A percentile compares a stretch with the other conserved stretches of the same genome.
These are phyloP conservation scores for Seladonia tumulorum DNA, from an alignment of 2,888 invertebrate species.

Conservation along the genomic window DNA sequence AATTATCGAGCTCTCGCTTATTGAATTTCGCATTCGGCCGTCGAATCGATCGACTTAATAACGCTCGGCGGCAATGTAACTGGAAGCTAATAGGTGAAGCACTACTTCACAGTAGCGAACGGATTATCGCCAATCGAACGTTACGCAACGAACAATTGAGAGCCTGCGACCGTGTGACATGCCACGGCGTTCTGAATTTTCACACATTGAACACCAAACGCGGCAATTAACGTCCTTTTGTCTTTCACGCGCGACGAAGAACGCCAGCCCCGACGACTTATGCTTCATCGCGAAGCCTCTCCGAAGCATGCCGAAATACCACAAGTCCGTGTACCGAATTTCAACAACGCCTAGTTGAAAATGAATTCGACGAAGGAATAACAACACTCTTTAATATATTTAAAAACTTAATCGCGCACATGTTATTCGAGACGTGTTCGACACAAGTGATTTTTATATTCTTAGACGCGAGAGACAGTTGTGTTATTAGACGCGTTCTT, in stretches of 20 bases:
- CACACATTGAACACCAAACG: neutral
- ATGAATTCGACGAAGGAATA: no score
- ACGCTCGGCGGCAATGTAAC: conserved; percentile 47
- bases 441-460: no score
- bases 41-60: conserved; percentile 53
- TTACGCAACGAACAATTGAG: conserved; percentile 58
- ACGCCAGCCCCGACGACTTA: neutral
- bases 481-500: no score
- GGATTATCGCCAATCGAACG: conserved; percentile 59
- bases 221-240: neutral
- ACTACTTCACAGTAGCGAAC: conserved; percentile 46
- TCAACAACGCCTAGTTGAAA: no score
- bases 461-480: no score
- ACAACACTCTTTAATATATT: no score
- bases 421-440: no score
- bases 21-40: conserved; percentile 1
- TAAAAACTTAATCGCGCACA: no score
- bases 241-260: neutral
- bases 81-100: conserved; percentile 63
- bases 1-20: neutral
- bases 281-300: neutral
- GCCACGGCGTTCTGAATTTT: conserved; percentile 30
- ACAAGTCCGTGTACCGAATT: no score
- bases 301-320: no score
- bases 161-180: conserved; percentile 25